These are phyloP conservation scores for Melitaea athalia DNA, from an alignment of 2,888 invertebrate genomes.

Conservation along the genomic window DNA sequence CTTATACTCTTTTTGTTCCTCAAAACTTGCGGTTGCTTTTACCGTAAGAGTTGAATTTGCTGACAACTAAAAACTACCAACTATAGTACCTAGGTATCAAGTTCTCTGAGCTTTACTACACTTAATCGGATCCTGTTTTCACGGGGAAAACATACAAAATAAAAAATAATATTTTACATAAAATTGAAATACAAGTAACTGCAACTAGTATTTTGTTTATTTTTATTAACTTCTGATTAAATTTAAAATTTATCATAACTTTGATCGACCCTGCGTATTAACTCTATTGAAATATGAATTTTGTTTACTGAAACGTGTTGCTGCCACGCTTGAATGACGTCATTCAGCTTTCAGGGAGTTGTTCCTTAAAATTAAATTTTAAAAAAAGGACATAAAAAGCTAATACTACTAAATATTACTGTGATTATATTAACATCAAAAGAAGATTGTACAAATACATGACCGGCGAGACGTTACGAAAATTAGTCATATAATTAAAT, in stretches of 20 bases:
- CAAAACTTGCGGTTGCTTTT: not conserved
- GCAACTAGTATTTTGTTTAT: not conserved
- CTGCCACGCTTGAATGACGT: too few relatives aligned
- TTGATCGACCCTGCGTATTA: too few relatives aligned
- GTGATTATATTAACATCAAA: too few relatives aligned
- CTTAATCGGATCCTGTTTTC: conserved; percentile 47
- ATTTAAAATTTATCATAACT: not conserved
- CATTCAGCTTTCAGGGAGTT: too few relatives aligned
- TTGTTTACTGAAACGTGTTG: too few relatives aligned
- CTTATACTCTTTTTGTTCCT: conserved; percentile 8
- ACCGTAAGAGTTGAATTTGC: conserved; percentile 6
- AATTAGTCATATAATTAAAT: too few relatives aligned
- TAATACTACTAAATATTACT: too few relatives aligned
- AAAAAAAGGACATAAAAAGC: too few relatives aligned
- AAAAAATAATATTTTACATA: conserved; percentile 9
- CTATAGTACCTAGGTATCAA: conserved; percentile 43
- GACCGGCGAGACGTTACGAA: too few relatives aligned
- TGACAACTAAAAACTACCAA: conserved; percentile 18
- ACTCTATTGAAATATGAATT: too few relatives aligned
- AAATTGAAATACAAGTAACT: not conserved
- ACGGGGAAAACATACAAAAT: conserved; percentile 44
- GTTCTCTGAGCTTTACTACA: conserved; percentile 51
- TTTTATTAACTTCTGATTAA: not conserved
- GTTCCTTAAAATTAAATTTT: too few relatives aligned
- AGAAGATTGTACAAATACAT: too few relatives aligned